Evolutionary conservation across 1,140 invertebrate genomes (phyloP).

Genomic region (Cydia strobilella): DNA sequence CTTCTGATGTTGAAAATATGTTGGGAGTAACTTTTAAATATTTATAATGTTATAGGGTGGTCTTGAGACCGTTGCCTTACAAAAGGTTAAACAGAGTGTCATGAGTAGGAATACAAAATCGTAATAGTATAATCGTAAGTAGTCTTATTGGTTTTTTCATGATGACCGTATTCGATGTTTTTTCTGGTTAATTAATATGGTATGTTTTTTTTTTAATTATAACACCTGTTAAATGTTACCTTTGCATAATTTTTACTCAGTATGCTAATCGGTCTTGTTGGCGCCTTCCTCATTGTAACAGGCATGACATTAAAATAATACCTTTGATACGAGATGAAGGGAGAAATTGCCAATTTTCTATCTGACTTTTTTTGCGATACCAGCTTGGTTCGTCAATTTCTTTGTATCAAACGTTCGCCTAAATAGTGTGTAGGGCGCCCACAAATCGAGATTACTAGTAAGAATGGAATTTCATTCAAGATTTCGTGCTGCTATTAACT

Average conservation of each 20-base stretch:
- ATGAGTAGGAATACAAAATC: no score
- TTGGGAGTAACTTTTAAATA: no score
- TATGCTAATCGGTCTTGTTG: constrained; percentile 48
- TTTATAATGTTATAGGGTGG: no score
- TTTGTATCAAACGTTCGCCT: neutral
- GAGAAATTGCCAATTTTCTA: neutral
- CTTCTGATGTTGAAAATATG: no score
- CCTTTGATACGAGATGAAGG: neutral
- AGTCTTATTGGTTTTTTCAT: no score
- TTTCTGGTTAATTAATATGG: neutral
- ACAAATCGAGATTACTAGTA: no score
- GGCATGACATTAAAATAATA: neutral
- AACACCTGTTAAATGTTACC: constrained; percentile 42
- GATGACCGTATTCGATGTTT: neutral
- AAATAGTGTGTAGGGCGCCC: no score
- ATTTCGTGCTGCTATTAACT: no score
- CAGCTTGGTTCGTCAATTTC: neutral
- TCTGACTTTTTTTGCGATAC: neutral
- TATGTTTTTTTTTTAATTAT: constrained; percentile 44
- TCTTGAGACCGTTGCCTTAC: no score
- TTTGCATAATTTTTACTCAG: constrained; percentile 54
- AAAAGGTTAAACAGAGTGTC: no score
- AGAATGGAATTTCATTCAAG: no score
- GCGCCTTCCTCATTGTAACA: neutral
- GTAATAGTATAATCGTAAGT: no score